Evolutionary conservation across 2,113 vertebrate species (phyloP).

Genomic region (Speoplatyrhinus poulsoni): DNA sequence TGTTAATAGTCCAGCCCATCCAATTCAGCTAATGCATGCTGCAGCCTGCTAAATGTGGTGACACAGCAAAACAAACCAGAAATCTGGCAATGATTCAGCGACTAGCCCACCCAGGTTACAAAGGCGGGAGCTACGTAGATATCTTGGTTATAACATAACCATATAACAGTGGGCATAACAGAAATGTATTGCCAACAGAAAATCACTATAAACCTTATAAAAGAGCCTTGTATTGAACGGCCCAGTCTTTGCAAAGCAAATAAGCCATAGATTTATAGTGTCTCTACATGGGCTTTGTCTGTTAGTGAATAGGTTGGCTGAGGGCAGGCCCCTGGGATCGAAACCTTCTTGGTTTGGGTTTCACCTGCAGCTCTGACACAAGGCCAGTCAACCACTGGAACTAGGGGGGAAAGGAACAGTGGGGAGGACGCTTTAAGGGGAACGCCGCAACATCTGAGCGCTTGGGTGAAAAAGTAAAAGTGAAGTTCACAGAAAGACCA

Average conservation of each 20-base stretch:
- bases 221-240: not conserved
- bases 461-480: not conserved
- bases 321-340: constrained; percentile 41
- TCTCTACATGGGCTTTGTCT: constrained; percentile 21
- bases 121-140: constrained; percentile 9
- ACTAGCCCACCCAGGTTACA: constrained; percentile 64
- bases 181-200: not conserved
- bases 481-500: not conserved
- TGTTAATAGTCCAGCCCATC: not conserved
- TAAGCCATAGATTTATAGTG: constrained; percentile 18
- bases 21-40: not conserved
- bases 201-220: constrained; percentile 19
- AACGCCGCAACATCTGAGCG: constrained; percentile 2
- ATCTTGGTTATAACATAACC: too few relatives aligned
- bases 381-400: constrained; percentile 31
- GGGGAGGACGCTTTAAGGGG: not conserved
- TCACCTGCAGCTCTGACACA: constrained; percentile 48
- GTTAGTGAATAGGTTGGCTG: constrained; percentile 30
- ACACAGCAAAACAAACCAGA: constrained; percentile 68
- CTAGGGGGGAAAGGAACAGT: not conserved
- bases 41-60: constrained; percentile 53
- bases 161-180: too few relatives aligned
- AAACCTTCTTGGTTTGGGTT: constrained; percentile 57
- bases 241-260: not conserved
- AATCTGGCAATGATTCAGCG: constrained; percentile 66